Evolutionary conservation across 2,113 vertebrate genomes (phyloP).

Genomic region (Alosa alosa): DNA sequence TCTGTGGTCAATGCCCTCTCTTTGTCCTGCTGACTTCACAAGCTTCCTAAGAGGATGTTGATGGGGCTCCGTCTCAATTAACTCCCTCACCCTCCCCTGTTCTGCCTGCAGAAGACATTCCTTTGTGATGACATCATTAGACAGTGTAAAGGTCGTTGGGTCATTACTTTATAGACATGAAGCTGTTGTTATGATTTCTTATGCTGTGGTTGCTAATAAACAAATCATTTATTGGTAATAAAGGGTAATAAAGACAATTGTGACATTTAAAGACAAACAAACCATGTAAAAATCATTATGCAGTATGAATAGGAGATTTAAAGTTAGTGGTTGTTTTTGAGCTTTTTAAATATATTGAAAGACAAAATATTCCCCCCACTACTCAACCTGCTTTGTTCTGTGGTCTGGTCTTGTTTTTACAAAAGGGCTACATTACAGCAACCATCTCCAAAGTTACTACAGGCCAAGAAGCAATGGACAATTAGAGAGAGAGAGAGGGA

Average conservation of each 20-base stretch:
- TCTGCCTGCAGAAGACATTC: not conserved
- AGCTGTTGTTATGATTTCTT: not conserved
- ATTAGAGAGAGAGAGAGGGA: not conserved
- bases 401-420: not conserved
- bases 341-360: too few relatives aligned
- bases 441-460: not conserved
- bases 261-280: not conserved
- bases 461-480: not conserved
- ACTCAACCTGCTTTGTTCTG: not conserved
- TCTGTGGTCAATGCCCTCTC: constrained; percentile 30
- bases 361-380: not conserved
- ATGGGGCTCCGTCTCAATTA: constrained; percentile 1
- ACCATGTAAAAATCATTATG: not conserved
- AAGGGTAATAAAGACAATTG: not conserved
- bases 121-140: not conserved
- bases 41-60: constrained; percentile 17
- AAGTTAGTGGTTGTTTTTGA: too few relatives aligned
- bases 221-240: not conserved
- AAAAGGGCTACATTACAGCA: not conserved
- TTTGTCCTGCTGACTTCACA: not conserved
- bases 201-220: not conserved
- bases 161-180: not conserved
- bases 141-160: not conserved
- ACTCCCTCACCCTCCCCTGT: not conserved
- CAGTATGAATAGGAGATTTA: not conserved